Conservation (phyloP, 2,888 invertebrate genomes). For the Acrobasis consociella region DNA sequence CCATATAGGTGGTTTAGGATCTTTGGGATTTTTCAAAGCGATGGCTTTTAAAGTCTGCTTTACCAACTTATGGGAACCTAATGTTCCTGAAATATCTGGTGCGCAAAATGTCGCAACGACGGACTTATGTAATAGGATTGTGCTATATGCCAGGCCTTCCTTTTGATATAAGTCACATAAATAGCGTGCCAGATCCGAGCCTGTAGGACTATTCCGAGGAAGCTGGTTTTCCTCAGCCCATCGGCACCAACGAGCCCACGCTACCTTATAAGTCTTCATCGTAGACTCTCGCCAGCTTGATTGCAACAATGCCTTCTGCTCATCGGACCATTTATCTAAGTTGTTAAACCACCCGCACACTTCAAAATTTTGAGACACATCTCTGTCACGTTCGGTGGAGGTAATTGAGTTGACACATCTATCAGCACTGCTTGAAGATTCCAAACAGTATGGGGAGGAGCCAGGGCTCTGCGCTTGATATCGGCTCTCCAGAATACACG, state of each 20-base stretch:
- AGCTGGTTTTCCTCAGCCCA: neutral
- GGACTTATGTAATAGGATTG: constrained; percentile 19
- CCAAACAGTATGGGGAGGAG: constrained; percentile 25
- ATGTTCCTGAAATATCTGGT: constrained; percentile 1
- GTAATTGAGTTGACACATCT: neutral
- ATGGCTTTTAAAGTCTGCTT: constrained; percentile 6
- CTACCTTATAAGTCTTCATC: constrained; percentile 26
- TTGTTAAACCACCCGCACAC: constrained; percentile 26
- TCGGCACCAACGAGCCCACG: neutral
- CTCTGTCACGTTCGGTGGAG: constrained; percentile 25
- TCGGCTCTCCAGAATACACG: constrained; percentile 38
- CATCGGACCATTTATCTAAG: neutral
- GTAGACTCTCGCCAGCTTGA: constrained; percentile 28
- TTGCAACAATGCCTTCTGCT: neutral
- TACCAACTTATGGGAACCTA: neutral
- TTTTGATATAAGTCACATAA: constrained; percentile 23
- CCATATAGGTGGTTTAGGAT: constrained; percentile 4
- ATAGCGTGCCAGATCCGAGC: too few species aligned
- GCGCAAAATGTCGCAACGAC: constrained; percentile 15
- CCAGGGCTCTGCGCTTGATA: constrained; percentile 32
- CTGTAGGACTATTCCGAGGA: neutral
- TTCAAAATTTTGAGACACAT: constrained; percentile 30
- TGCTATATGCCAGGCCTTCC: constrained; percentile 20
- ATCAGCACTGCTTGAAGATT: constrained; percentile 19
- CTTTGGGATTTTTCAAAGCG: constrained; percentile 7